Evolutionary conservation across 37 sponge, comb jelly and placozoan species (phyloP).

Genomic region (Eunapius fragilis): DNA sequence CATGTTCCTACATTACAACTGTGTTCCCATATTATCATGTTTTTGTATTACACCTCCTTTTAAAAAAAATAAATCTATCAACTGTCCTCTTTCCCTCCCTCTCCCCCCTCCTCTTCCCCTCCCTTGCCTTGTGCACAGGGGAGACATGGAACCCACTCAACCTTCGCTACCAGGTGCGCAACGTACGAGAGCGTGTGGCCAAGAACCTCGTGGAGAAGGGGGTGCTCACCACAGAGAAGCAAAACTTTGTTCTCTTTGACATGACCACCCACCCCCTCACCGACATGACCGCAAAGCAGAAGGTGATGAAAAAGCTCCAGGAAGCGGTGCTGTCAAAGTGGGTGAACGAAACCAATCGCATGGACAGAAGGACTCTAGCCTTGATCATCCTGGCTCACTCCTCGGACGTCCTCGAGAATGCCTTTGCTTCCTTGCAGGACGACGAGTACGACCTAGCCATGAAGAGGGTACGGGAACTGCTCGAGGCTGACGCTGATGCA

Average conservation of each 20-base stretch:
- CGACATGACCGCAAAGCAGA: conserved; percentile 87
- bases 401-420: conserved; percentile 96
- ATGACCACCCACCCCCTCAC: conserved; percentile 99
- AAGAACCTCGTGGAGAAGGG: conserved; percentile 99
- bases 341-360: conserved; percentile 91
- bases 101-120: background rate
- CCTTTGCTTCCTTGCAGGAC: conserved; percentile 91
- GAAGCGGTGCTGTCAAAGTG: conserved; percentile 91
- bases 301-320: conserved; percentile 91
- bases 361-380: conserved; percentile 89
- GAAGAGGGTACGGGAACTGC: conserved; percentile 91
- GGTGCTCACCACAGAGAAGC: conserved; percentile 97
- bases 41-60: no score
- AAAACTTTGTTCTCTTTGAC: conserved; percentile 98
- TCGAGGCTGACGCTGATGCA: conserved; percentile 92
- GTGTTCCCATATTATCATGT: no score
- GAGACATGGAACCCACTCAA: conserved; percentile 99
- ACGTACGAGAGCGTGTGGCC: conserved; percentile 96
- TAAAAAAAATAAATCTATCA: no score
- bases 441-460: conserved; percentile 98
- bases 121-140: conserved; percentile 46
- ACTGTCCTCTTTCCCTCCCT: background rate
- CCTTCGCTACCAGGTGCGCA: conserved; percentile 93
- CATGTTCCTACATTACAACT: no score
- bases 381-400: conserved; percentile 93